Base-by-base conservation (phyloP, 30 jellyfish, hydroid and myxozoan genomes). In the Chironex yamaguchii region DNA sequence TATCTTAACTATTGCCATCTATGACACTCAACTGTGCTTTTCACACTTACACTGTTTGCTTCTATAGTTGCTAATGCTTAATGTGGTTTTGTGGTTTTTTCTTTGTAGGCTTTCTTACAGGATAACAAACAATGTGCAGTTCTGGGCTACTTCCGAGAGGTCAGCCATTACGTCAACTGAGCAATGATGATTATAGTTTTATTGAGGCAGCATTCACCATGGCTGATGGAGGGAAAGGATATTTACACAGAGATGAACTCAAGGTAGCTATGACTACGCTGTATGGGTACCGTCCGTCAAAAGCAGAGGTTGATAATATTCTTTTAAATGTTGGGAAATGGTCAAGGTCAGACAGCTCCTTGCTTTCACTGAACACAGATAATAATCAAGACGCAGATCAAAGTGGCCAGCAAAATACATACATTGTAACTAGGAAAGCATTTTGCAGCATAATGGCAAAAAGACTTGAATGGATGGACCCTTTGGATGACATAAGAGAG, bases 271-370 rank as follows among this genome's bases (percentile, higher is more conserved):
- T 58, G 20, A 32, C 79, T 11, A 84, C 86, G 34, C 85, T 85
- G 9, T 52, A 79, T 48, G 98, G 98, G 42, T 75, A 82, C 82
- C 85, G 85, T 32, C 96, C 96, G 22, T 91, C 96, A 0, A 69
- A 51, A 25, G 24, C 51, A 21, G 98, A 91, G 29, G 36, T 91
- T 1, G 85, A 73, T 12, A 52, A 66, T 25, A 51, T 74, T 29
- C 1, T 82, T 62, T 14, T 20, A 17, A 81, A 82, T 13, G 75
- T 32, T 65, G 94, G 96, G 3, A 73, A 32, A 29, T 27, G 25
- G n/a, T 26, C 11, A 22, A 27, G 79, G 0, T 20, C 2, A 30
- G 2, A 30, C 66, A 79, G 27, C 1, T 25, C 20, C 62, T 3
- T 14, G 1, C 29, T 6, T 26, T n/a, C 28, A 1, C 22, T 17